Percentiles rank a stretch among this genome's conserved stretches.
These are phyloP conservation scores for Neostethus bicornis DNA, from an alignment of 2,797 vertebrate species.

Conservation along the genomic window DNA sequence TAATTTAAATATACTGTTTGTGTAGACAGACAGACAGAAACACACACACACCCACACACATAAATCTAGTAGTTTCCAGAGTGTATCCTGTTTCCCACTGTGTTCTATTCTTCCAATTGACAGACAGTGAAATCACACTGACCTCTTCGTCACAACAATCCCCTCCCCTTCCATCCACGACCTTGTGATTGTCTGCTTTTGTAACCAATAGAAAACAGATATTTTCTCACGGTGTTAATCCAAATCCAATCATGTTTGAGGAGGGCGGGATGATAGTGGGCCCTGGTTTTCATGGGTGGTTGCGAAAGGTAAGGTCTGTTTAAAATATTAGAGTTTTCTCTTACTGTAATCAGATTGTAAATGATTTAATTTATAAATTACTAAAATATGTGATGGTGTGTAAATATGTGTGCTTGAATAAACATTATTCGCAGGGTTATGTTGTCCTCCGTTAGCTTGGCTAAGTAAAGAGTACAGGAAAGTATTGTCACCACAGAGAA, in stretches of 20 bases:
- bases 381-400: not conserved
- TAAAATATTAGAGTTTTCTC: constrained; percentile 74
- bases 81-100: constrained; percentile 21
- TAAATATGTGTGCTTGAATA: constrained; percentile 13
- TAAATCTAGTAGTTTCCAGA: constrained; percentile 9
- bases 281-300: constrained; percentile 73
- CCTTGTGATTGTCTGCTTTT: constrained; percentile 32
- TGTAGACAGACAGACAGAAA: too few relatives aligned
- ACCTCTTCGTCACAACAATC: constrained; percentile 38
- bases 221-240: not conserved
- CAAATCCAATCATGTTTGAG: constrained; percentile 44
- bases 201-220: constrained; percentile 50
- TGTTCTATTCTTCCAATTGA: constrained; percentile 35
- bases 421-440: not conserved
- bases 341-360: constrained; percentile 46
- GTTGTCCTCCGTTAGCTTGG: constrained; percentile 31
- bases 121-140: constrained; percentile 55
- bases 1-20: too few relatives aligned
- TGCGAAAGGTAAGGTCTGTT: constrained; percentile 72
- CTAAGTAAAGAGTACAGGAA: constrained; percentile 59
- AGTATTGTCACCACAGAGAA: constrained; percentile 72
- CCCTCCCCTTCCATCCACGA: constrained; percentile 54
- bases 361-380: constrained; percentile 2
- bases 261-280: constrained; percentile 63
- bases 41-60: not conserved